Conservation (phyloP, 2,797 vertebrate genomes). For the Neosalanx taihuensis region DNA sequence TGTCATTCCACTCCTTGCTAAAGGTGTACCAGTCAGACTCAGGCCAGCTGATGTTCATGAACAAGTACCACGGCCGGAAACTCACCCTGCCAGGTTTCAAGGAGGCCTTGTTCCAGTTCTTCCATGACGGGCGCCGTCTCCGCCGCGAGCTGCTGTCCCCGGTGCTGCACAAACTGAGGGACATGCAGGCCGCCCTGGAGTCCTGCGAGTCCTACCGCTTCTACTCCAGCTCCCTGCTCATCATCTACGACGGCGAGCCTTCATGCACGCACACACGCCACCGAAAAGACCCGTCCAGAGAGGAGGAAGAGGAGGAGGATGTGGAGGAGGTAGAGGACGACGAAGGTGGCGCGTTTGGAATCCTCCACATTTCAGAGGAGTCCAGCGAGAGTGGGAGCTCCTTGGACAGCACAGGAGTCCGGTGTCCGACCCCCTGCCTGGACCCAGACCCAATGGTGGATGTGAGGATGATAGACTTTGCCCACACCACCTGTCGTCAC, state of each 20-base stretch:
- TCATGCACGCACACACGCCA: slow-evolving; percentile 50
- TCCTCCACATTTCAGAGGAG: slow-evolving; percentile 50
- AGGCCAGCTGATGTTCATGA: slow-evolving; percentile 95
- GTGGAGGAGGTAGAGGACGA: slow-evolving; percentile 54
- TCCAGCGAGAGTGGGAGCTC: slow-evolving; percentile 44
- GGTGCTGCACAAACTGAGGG: slow-evolving; percentile 84
- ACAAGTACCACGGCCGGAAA: slow-evolving; percentile 91
- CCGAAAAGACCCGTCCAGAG: slow-evolving; percentile 51
- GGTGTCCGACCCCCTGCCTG: slow-evolving; percentile 31
- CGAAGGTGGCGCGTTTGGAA: slow-evolving; percentile 64
- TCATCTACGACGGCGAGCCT: slow-evolving; percentile 92
- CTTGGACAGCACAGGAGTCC: slow-evolving; percentile 45
- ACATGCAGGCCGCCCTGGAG: slow-evolving; percentile 88
- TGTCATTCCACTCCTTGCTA: neutral
- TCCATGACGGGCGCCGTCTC: slow-evolving; percentile 86
- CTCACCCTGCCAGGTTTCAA: slow-evolving; percentile 90
- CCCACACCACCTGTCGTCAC: slow-evolving; percentile 94
- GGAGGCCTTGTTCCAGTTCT: slow-evolving; percentile 95
- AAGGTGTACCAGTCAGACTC: slow-evolving; percentile 92
- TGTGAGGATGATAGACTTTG: slow-evolving; percentile 98
- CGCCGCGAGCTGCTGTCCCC: slow-evolving; percentile 88
- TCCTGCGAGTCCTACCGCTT: slow-evolving; percentile 95
- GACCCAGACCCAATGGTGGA: slow-evolving; percentile 70
- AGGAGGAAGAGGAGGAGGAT: slow-evolving; percentile 61
- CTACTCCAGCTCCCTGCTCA: slow-evolving; percentile 93